phyloP scores from a whole-genome alignment of 2,113 vertebrate species.

The Pangasianodon hypophthalmus region DNA sequence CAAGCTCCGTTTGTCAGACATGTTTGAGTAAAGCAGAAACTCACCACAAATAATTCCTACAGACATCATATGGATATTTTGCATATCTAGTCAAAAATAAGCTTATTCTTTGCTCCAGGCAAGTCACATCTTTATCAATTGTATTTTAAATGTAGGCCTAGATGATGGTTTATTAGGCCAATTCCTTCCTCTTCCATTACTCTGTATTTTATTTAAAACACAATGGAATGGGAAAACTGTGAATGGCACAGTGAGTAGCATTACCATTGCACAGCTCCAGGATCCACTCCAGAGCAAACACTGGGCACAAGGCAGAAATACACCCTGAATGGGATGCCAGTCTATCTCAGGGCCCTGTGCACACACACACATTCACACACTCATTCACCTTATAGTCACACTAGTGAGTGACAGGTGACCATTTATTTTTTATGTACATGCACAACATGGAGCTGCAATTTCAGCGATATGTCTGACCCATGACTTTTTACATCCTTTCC shows the following conservation, averaged over 20 bases:
- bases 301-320: not conserved
- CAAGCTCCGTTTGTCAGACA: not conserved
- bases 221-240: not conserved
- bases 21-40: not conserved
- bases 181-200: not conserved
- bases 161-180: not conserved
- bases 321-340: not conserved
- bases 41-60: not conserved
- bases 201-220: not conserved
- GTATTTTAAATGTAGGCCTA: not conserved
- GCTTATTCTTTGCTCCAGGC: not conserved
- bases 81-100: not conserved
- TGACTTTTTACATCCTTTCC: not conserved
- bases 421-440: not conserved
- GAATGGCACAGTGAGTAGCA: not conserved
- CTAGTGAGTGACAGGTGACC: not conserved
- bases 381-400: not conserved
- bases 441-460: not conserved
- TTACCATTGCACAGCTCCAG: not conserved
- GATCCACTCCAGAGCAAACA: not conserved
- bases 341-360: not conserved
- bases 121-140: not conserved
- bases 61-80: not conserved
- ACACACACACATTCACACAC: not conserved
- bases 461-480: not conserved